A percentile compares a stretch with the other conserved stretches of the same genome.
Conservation (phyloP, 23 tunicate species). For the Trididemnum nubilum region DNA sequence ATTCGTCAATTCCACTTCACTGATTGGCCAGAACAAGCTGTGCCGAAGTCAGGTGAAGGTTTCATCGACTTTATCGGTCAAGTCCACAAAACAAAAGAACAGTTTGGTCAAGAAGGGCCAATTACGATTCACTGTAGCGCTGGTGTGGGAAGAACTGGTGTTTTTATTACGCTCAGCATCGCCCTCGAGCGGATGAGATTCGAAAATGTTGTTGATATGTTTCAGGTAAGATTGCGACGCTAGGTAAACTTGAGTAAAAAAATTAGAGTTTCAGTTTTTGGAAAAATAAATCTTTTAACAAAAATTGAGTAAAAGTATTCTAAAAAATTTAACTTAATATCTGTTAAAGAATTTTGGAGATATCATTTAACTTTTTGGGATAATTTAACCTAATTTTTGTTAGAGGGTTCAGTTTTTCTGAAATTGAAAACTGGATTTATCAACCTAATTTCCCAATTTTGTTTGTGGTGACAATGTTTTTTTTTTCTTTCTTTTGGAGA, state of each 20-base stretch:
- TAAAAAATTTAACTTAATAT: too few relatives aligned
- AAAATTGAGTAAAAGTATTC: too few relatives aligned
- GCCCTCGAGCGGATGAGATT: conserved; percentile 95
- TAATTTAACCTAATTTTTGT: too few relatives aligned
- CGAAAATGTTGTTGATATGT: conserved; percentile 97
- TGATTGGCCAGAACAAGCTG: conserved; percentile 99
- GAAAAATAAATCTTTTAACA: not conserved
- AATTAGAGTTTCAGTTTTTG: too few relatives aligned
- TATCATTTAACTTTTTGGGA: too few relatives aligned
- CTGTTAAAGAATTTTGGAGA: too few relatives aligned
- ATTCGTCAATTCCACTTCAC: conserved; percentile 98
- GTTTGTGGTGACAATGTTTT: too few relatives aligned
- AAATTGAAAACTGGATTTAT: too few relatives aligned
- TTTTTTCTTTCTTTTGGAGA: too few relatives aligned
- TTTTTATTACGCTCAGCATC: conserved; percentile 91
- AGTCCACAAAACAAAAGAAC: conserved; percentile 99
- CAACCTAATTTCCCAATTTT: too few relatives aligned
- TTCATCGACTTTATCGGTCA: conserved; percentile 99
- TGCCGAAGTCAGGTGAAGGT: conserved; percentile 94
- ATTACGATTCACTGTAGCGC: conserved; percentile 99
- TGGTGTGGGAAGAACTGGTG: conserved; percentile 99
- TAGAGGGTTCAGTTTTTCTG: too few relatives aligned
- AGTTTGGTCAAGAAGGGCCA: conserved; percentile 98
- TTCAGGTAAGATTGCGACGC: conserved; percentile 92
- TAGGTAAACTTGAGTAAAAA: too few relatives aligned